Evolutionary conservation across 1,140 invertebrate genomes (phyloP), one percentile per base, ranked within the genome.

Genomic region (Sycophaga agraensis): DNA sequence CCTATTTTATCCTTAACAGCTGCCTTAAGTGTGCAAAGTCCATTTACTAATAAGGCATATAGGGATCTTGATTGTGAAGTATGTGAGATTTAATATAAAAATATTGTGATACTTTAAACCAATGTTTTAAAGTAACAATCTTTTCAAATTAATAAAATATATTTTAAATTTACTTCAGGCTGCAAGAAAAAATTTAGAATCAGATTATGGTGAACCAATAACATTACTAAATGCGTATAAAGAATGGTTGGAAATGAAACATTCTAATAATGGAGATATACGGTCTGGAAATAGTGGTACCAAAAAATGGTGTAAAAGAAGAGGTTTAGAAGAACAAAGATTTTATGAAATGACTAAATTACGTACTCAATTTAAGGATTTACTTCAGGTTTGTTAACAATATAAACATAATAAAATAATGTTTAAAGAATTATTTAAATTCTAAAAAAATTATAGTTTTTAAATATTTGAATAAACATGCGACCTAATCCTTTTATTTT

Each of bases 311-410:
- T 96, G 94, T 69, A 87, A 84, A 67, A 84, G 89, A 59, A 79
- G 93, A 61, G 94, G 94, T 4, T 81, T 99, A 4, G 96, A 99
- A 78, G 96, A 99, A 73, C 96, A 98, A 75, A 83, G 96, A 51
- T 92, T 99, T 75, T 98, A 98, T 72, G 96, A 98, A 82, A 91
- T 97, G 70, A 95, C 90, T 0, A 98, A 98, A 84, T 78, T 99
- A 3, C 83, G 94, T 31, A 82, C 88, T 35, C 97, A 99, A 78
- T 96, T 98, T 74, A 87, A 90, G 75, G 87, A 92, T 48, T 83
- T 97, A 35, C 78, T 98, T 34, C 85, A 90, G 78, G 90, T 91
- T 62, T 62, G 2, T 35, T 64, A 46, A 40, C 11, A 43, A 6
- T 31, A 31, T 31, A 4, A n/a, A n/a, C n/a, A n/a, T n/a, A 31